phyloP scores from a whole-genome alignment of 2,797 vertebrate genomes.

The Rhinophrynus dorsalis region DNA sequence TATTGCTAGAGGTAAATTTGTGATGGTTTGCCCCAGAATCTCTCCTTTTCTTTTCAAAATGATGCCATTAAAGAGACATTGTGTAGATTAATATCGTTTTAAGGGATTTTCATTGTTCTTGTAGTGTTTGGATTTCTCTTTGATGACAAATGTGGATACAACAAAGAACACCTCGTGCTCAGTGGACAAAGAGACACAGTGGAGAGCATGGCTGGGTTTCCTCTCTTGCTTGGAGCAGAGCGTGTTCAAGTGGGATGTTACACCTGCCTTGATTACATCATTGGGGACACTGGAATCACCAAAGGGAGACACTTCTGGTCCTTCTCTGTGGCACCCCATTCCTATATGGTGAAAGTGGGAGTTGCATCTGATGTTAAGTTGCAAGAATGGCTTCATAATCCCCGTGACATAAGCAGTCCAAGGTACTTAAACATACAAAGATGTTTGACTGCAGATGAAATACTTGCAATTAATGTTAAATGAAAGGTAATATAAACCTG shows the following conservation, averaged over 20 bases:
- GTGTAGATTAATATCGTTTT: no score
- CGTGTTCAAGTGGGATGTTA: constrained; percentile 90
- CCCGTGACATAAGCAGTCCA: constrained; percentile 87
- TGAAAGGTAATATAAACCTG: no score
- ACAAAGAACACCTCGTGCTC: constrained; percentile 80
- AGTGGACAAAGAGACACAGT: constrained; percentile 82
- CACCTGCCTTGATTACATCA: constrained; percentile 88
- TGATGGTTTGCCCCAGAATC: no score
- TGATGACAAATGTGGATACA: constrained; percentile 94
- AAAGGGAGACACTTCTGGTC: constrained; percentile 95
- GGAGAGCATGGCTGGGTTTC: constrained; percentile 88
- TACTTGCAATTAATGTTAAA: no score
- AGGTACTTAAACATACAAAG: constrained; percentile 72
- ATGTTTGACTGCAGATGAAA: no score
- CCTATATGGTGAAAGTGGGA: constrained; percentile 92
- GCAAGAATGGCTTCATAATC: constrained; percentile 90
- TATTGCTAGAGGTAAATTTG: no score
- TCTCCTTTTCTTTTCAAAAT: no score
- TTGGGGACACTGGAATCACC: constrained; percentile 86
- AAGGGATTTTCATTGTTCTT: constrained; percentile 27
- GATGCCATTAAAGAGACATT: no score
- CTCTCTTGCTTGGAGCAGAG: constrained; percentile 83
- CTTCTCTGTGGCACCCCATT: constrained; percentile 85
- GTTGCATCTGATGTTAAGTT: constrained; percentile 89
- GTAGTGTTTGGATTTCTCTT: constrained; percentile 93